phyloP scores from a whole-genome alignment of 2,888 invertebrate species.

The Philonicus albiceps region DNA sequence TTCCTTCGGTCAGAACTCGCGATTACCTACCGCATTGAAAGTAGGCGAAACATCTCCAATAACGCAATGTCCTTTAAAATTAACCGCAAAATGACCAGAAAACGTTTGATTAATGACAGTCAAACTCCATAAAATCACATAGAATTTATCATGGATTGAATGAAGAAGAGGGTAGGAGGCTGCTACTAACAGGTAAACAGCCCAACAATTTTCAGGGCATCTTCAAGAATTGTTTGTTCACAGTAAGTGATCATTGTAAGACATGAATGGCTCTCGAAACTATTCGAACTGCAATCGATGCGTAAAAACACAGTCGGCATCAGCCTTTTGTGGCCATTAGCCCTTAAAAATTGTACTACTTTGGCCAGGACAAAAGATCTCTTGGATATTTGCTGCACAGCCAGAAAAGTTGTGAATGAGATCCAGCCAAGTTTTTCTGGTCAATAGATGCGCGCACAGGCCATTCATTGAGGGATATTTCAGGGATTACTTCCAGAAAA shows the following conservation, averaged over 20 bases:
- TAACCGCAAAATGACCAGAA: slow-evolving; percentile 37
- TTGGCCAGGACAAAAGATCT: neutral
- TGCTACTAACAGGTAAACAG: slow-evolving; percentile 32
- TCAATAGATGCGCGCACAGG: slow-evolving; percentile 37
- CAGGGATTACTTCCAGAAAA: neutral
- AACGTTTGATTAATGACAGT: slow-evolving; percentile 33
- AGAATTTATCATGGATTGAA: neutral
- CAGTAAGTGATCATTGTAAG: neutral
- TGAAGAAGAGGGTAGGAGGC: neutral
- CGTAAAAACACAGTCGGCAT: slow-evolving; percentile 25
- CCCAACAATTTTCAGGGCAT: slow-evolving; percentile 33
- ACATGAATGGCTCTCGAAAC: slow-evolving; percentile 29
- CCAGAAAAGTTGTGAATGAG: neutral
- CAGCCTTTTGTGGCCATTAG: neutral
- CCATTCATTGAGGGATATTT: slow-evolving; percentile 44
- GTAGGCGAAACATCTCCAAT: slow-evolving; percentile 7
- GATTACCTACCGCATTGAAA: slow-evolving; percentile 27
- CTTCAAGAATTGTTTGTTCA: slow-evolving; percentile 32
- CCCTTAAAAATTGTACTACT: slow-evolving; percentile 1
- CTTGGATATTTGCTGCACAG: neutral
- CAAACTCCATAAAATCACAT: slow-evolving; percentile 27
- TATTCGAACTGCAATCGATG: neutral
- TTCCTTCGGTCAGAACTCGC: neutral
- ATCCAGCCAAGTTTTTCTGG: slow-evolving; percentile 42
- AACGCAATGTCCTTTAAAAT: slow-evolving; percentile 8